Evolutionary conservation across 2,888 invertebrate genomes (phyloP).

Genomic region (Nasonia oneida): DNA sequence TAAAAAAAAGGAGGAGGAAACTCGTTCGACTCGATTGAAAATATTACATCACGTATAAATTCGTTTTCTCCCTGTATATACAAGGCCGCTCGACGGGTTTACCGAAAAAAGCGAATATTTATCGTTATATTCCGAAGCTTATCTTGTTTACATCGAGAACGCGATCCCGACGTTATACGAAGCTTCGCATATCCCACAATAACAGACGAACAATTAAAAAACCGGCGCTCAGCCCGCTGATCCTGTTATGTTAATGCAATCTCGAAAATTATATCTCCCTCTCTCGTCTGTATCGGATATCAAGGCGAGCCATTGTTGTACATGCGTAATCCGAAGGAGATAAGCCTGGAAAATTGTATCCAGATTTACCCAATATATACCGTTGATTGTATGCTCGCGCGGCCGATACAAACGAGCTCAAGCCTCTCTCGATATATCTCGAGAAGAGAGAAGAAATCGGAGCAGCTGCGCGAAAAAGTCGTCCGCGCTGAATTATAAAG

Average conservation of each 20-base stretch:
- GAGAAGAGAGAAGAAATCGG: too few relatives aligned
- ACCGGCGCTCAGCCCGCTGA: not conserved
- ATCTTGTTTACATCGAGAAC: not conserved
- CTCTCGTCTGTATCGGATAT: not conserved
- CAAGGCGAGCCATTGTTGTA: not conserved
- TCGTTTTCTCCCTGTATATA: not conserved
- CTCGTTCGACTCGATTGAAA: too few relatives aligned
- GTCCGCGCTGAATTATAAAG: constrained; percentile 43
- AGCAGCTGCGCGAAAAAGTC: not conserved
- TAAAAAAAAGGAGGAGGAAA: not conserved
- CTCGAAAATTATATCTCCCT: constrained; percentile 5
- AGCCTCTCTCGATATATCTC: not conserved
- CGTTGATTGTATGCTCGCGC: too few relatives aligned
- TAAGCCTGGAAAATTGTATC: not conserved
- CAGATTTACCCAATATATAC: not conserved
- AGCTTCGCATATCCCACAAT: not conserved
- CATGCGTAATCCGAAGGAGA: not conserved
- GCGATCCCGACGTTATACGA: not conserved
- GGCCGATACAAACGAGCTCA: too few relatives aligned
- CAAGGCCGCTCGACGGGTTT: too few relatives aligned
- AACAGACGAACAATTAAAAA: not conserved
- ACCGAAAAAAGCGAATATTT: not conserved
- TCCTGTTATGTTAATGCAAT: constrained; percentile 24
- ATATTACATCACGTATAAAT: not conserved
- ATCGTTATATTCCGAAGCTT: not conserved